phyloP scores from a whole-genome alignment of 2,113 vertebrate species.

The Hyla sarda region DNA sequence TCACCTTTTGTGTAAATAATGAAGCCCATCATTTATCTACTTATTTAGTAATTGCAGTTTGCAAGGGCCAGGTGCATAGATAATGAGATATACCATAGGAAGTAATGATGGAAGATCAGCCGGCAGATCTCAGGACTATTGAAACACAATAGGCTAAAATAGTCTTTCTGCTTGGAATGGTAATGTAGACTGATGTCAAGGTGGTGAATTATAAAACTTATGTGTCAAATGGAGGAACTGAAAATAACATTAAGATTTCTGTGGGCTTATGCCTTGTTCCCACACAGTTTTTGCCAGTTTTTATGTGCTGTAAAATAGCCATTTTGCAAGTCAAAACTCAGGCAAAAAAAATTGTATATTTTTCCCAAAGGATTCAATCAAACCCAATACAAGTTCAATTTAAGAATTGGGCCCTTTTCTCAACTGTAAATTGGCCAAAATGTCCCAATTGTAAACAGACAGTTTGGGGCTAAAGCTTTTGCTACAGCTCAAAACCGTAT shows the following conservation, averaged over 20 bases:
- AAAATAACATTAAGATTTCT: not conserved
- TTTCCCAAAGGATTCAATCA: too few species aligned
- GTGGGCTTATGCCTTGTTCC: too few species aligned
- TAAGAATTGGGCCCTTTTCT: too few species aligned
- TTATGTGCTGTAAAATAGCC: too few species aligned
- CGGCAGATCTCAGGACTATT: not conserved
- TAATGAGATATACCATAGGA: not conserved
- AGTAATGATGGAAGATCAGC: not conserved
- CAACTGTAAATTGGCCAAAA: too few species aligned
- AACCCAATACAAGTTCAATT: too few species aligned
- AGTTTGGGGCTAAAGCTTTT: too few species aligned
- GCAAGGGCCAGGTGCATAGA: not conserved
- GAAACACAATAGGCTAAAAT: not conserved
- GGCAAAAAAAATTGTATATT: too few species aligned
- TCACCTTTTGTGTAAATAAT: conserved; percentile 21
- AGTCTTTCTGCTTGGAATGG: not conserved
- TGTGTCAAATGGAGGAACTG: not conserved
- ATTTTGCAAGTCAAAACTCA: too few species aligned
- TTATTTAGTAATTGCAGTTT: not conserved
- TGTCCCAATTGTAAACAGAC: too few species aligned
- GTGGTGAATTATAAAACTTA: not conserved
- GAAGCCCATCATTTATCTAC: not conserved
- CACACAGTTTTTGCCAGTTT: too few species aligned
- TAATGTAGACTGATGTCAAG: not conserved
- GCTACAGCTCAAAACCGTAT: too few species aligned